Evolutionary conservation across 2,113 vertebrate genomes (phyloP), one percentile per base, ranked within the genome.

Genomic region (Microcebus murinus): DNA sequence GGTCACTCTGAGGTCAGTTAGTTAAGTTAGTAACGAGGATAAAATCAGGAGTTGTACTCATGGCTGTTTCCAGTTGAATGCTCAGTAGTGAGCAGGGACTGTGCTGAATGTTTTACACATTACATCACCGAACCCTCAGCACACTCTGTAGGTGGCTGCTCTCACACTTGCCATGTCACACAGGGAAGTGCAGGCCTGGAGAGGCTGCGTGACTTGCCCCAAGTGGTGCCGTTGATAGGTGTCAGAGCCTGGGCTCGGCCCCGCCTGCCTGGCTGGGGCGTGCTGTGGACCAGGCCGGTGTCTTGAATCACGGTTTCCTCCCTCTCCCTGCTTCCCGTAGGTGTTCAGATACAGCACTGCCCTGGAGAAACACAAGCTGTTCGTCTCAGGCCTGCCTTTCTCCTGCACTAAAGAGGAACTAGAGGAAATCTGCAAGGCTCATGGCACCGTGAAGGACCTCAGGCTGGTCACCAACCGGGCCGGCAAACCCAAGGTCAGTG

Each of bases 341-440:
- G 99, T 99, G 87, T 99, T 99, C 96, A 99, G 99, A 94, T 99
- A 99, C 96, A 99, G 99, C 98, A 99, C 99, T 0, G 96, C 98
- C 6, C 92, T 99, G 97, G 99, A 99, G 98, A 99, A 99, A 96
- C 99, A 99, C 83, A 99, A 99, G 95, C 98, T 99, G 42, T 99
- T 99, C 74, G 99, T 99, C 97, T 99, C 99, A 0, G 99, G 99
- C 39, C 98, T 99, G 96, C 99, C 99, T 0, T 99, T 99, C 96
- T 99, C 99, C 42, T 99, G 99, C 98, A 99, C 99, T 2, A 99
- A 99, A 97, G 99, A 99, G 52, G 99, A 99, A 31, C 98, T 99
- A 25, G 99, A 99, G 76, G 99, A 99, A 79, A 74, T 99, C 63
- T 99, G 99, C 87, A 99, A 99, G 98, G 98, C 93, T 4, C 99